A percentile compares a stretch with the other conserved stretches of the same genome.
Conservation (phyloP, 2,797 vertebrate genomes). For the Sorex maritimensis region DNA sequence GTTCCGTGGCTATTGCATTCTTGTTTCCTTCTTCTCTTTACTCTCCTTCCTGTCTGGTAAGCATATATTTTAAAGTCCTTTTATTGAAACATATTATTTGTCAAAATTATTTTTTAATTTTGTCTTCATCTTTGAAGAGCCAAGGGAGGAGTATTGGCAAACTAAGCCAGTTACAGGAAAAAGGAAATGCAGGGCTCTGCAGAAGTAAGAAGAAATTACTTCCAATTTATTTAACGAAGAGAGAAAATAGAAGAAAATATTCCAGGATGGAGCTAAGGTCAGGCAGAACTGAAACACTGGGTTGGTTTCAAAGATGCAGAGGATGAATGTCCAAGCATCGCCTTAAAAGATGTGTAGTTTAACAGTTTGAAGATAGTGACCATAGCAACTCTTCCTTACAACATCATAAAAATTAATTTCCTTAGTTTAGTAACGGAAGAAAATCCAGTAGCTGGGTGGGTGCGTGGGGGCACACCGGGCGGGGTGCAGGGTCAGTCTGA, state of each 20-base stretch:
- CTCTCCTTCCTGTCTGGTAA: conserved; percentile 9
- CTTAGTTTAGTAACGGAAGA: conserved; percentile 9
- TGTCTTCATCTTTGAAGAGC: too few relatives aligned
- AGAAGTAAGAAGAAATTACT: too few relatives aligned
- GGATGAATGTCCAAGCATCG: too few relatives aligned
- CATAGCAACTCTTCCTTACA: too few relatives aligned
- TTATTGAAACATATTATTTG: background rate
- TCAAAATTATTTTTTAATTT: background rate
- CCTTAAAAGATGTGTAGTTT: too few relatives aligned
- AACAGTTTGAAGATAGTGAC: too few relatives aligned
- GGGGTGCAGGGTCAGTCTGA: too few relatives aligned
- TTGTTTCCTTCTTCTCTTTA: background rate
- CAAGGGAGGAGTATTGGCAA: too few relatives aligned
- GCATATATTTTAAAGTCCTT: conserved; percentile 12
- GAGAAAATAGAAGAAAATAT: too few relatives aligned
- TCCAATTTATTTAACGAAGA: too few relatives aligned
- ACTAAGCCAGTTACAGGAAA: too few relatives aligned
- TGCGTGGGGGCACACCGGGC: background rate
- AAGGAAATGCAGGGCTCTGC: too few relatives aligned
- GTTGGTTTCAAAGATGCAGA: background rate
- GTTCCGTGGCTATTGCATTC: background rate
- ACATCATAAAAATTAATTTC: background rate
- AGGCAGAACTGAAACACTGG: background rate
- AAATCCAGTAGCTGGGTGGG: background rate
- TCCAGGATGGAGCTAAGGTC: background rate